These are phyloP conservation scores for Triops cancriformis DNA, from an alignment of 1,140 invertebrate species.

Conservation along the genomic window DNA sequence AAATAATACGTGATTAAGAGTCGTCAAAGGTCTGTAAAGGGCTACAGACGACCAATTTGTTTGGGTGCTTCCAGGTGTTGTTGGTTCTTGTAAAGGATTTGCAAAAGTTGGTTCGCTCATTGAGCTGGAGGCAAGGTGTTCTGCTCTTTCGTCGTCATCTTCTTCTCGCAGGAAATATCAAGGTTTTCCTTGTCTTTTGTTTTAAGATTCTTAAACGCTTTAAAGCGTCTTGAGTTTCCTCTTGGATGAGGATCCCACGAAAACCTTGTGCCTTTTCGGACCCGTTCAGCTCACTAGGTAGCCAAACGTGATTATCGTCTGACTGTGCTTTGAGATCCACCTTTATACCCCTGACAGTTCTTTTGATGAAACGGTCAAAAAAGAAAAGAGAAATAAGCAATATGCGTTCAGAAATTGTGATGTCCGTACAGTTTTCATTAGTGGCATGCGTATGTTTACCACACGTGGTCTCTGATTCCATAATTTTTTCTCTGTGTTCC, in stretches of 20 bases:
- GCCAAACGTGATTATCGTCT: neutral
- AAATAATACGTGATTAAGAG: neutral
- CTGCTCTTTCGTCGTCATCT: neutral
- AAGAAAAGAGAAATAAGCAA: neutral
- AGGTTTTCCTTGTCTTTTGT: neutral
- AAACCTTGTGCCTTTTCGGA: neutral
- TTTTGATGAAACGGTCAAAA: neutral
- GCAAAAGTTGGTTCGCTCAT: conserved; percentile 5
- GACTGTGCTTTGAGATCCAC: neutral
- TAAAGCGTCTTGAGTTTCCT: neutral
- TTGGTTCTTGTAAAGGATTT: conserved; percentile 6
- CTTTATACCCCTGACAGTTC: neutral
- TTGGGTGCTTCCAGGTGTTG: conserved; percentile 2
- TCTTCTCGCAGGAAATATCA: neutral
- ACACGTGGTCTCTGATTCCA: neutral
- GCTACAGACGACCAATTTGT: conserved; percentile 1
- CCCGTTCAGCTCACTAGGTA: neutral
- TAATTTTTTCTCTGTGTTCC: neutral
- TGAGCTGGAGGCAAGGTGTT: neutral
- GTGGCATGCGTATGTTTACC: neutral
- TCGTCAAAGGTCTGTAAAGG: neutral
- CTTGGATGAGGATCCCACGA: neutral
- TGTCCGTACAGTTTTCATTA: neutral
- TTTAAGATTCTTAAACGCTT: neutral
- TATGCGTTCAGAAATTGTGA: neutral